Conservation (phyloP, 2,888 invertebrate genomes). For the Raillietiella orientalis region DNA sequence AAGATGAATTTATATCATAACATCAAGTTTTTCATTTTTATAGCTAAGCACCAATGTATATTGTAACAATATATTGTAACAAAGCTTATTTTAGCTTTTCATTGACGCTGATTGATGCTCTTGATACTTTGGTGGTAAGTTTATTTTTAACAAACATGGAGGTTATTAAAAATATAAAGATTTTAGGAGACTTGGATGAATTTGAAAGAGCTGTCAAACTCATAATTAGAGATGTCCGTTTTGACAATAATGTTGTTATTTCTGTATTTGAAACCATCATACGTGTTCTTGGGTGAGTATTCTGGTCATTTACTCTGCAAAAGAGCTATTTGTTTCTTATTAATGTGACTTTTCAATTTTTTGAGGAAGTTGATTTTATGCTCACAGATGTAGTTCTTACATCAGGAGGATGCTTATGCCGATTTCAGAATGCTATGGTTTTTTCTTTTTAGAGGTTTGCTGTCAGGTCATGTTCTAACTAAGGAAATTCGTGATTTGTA, state of each 20-base stretch:
- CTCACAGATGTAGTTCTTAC: no score
- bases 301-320: slow-evolving; percentile 2
- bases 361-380: slow-evolving; percentile 1
- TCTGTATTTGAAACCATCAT: slow-evolving; percentile 98
- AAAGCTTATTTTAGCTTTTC: slow-evolving; percentile 63
- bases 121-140: slow-evolving; percentile 56
- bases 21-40: slow-evolving; percentile 5
- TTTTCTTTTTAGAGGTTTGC: slow-evolving; percentile 29
- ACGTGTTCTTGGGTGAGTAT: slow-evolving; percentile 58
- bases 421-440: slow-evolving; percentile 1
- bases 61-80: no score
- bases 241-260: slow-evolving; percentile 76
- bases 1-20: no score
- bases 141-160: slow-evolving; percentile 1
- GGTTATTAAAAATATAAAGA: slow-evolving; percentile 11
- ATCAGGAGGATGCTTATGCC: neutral
- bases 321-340: slow-evolving; percentile 1
- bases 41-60: no score
- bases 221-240: slow-evolving; percentile 52
- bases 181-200: slow-evolving; percentile 69
- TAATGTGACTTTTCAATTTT: neutral
- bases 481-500: slow-evolving; percentile 35
- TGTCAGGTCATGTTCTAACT: slow-evolving; percentile 72
- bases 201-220: slow-evolving; percentile 68
- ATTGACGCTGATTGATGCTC: slow-evolving; percentile 66